A percentile compares a stretch with the other conserved stretches of the same genome.
Conservation (phyloP, 2,888 invertebrate species). For the Salticus scenicus region DNA sequence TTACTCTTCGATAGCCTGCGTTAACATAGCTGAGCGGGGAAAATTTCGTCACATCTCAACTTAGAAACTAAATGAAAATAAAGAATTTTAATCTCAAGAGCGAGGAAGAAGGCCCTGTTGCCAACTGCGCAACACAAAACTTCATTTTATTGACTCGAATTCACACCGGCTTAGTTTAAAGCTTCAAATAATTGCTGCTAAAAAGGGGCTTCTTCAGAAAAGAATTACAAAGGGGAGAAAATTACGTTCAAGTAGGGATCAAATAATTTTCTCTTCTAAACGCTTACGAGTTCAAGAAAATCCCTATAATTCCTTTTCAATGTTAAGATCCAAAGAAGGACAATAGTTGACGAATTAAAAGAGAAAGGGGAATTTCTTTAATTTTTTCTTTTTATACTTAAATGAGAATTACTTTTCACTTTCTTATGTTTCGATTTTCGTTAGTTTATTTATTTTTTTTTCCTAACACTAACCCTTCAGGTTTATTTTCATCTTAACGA, state of each 20-base stretch:
- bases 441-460: conserved; percentile 27
- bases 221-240: conserved; percentile 62
- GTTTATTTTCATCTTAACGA: conserved; percentile 64
- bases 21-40: neutral
- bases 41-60: conserved; percentile 9
- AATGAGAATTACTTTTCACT: conserved; percentile 65
- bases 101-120: neutral
- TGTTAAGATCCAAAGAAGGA: conserved; percentile 48
- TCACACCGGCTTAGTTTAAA: conserved; percentile 49
- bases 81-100: conserved; percentile 17
- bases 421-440: conserved; percentile 58
- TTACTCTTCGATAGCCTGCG: neutral
- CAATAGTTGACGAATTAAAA: conserved; percentile 68
- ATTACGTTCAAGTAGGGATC: conserved; percentile 67
- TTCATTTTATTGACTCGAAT: conserved; percentile 34
- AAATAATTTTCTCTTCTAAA: conserved; percentile 69
- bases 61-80: conserved; percentile 14
- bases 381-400: conserved; percentile 29
- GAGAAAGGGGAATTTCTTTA: conserved; percentile 39
- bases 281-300: conserved; percentile 59
- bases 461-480: conserved; percentile 26
- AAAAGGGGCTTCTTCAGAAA: conserved; percentile 30
- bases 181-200: conserved; percentile 65
- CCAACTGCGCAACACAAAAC: conserved; percentile 14
- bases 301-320: conserved; percentile 68